These are phyloP conservation scores for Phaenicophaeus curvirostris DNA, from an alignment of 2,797 vertebrate species.

Conservation along the genomic window DNA sequence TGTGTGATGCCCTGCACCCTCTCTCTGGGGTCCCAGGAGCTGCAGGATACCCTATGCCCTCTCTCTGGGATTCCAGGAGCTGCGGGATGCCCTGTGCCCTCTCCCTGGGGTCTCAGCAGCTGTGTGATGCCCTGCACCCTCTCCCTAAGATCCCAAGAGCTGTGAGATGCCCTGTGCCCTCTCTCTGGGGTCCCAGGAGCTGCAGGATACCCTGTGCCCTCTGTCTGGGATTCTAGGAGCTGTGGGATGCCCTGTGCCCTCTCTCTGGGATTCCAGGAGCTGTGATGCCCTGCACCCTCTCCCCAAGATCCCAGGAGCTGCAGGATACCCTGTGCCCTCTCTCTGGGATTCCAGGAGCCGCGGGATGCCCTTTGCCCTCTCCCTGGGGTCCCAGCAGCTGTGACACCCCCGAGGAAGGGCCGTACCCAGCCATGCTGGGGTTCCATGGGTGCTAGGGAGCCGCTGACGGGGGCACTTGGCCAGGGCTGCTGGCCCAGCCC, in stretches of 20 bases:
- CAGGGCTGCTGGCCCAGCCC: not conserved
- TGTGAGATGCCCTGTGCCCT: too few species aligned
- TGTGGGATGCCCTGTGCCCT: too few species aligned
- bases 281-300: not conserved
- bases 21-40: not conserved
- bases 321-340: too few species aligned
- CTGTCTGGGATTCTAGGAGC: too few species aligned
- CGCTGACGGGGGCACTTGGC: accelerated
- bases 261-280: not conserved
- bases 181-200: not conserved
- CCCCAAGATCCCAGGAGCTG: not conserved
- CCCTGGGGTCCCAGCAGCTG: not conserved
- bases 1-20: not conserved
- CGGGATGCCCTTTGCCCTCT: not conserved
- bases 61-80: not conserved
- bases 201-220: not conserved
- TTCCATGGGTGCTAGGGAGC: accelerated
- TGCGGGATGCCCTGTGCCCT: not conserved
- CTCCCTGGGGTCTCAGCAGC: not conserved
- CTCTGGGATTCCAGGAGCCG: not conserved
- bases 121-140: too few species aligned
- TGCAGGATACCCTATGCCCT: not conserved
- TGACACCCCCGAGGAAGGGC: too few species aligned
- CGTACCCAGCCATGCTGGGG: not conserved
- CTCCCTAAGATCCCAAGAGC: not conserved